Base-by-base conservation (phyloP, 2,113 vertebrate genomes). In the Chunga burmeisteri region DNA sequence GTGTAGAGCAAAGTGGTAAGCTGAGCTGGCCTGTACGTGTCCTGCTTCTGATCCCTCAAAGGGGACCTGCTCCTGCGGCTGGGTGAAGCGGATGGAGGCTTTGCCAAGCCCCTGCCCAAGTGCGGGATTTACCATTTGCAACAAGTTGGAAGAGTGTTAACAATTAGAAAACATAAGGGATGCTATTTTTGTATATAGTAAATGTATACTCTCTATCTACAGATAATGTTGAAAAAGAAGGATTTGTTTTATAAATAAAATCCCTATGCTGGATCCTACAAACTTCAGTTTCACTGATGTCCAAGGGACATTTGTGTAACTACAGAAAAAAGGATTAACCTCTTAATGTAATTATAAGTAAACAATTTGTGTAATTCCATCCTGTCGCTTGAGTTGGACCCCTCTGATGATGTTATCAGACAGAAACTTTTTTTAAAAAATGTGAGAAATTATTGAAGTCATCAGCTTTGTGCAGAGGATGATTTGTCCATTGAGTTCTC, bases 21-120 rank as follows among this genome's bases (percentile, higher is more conserved):
- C 8, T 49, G 68, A 50, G 38, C 65, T 91, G 0, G 0, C 3
- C 3, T 10, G 4, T 49, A 2, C 30, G 18, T 63, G n/a, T 84
- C 58, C 65, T 50, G 34, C 49, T 73, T 47, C 62, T 62, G 26
- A 26, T 27, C 32, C 42, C 38, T 61, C 40, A 40, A 7, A 82
- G 21, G 32, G 22, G 8, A 32, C 22, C 32, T 44, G 32, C 58
- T 77, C 5, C 47, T 77, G 63, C 70, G 68, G n/a, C 72, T 72
- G 40, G 44, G 18, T 63, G 53, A n/a, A 59, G 22, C 16, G 56
- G 42, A 32, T 23, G 30, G 20, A 62, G 42, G 34, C 56, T 89
- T 16, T 79, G 20, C 63, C 36, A 73, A 83, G 49, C 20, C 27
- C 20, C 36, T 38, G 46, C 42, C 32, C 6, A 17, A 27, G 53